Conservation (phyloP, 2,888 invertebrate species). For the Sesia bembeciformis region DNA sequence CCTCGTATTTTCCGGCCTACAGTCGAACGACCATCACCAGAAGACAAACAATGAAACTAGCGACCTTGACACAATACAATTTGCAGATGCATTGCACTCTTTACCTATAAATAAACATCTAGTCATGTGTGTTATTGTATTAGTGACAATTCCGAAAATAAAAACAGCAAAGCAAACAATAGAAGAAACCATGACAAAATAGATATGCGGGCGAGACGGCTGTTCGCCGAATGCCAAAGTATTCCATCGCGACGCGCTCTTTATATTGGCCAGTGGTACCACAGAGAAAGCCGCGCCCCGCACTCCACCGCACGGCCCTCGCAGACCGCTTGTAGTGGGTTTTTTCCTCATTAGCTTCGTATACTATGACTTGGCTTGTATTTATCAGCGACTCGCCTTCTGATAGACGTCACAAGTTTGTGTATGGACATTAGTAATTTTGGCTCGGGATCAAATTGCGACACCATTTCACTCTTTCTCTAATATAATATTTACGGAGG, state of each 20-base stretch:
- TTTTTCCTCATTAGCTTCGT: conserved; percentile 71
- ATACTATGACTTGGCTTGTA: conserved; percentile 44
- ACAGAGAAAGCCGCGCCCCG: conserved; percentile 71
- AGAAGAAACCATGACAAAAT: conserved; percentile 39
- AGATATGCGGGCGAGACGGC: conserved; percentile 69
- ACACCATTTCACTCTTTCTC: neutral
- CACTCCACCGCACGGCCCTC: conserved; percentile 44
- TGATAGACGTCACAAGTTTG: conserved; percentile 31
- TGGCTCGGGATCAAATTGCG: conserved; percentile 6
- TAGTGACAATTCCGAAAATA: conserved; percentile 47
- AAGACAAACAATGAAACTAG: conserved; percentile 66
- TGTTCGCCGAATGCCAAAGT: conserved; percentile 72
- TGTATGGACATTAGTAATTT: conserved; percentile 8
- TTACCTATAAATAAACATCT: conserved; percentile 56
- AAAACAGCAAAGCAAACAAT: conserved; percentile 46
- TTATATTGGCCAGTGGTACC: conserved; percentile 61
- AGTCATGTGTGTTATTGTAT: conserved; percentile 51
- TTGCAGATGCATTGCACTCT: conserved; percentile 55
- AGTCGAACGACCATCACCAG: conserved; percentile 58
- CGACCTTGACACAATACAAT: conserved; percentile 68
- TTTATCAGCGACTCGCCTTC: conserved; percentile 55
- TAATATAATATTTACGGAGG: neutral
- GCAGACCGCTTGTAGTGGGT: conserved; percentile 57
- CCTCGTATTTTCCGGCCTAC: conserved; percentile 67
- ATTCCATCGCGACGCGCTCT: conserved; percentile 64